Base-by-base conservation (phyloP, 2,113 vertebrate species). In the Chamaetylas fuelleborni region DNA sequence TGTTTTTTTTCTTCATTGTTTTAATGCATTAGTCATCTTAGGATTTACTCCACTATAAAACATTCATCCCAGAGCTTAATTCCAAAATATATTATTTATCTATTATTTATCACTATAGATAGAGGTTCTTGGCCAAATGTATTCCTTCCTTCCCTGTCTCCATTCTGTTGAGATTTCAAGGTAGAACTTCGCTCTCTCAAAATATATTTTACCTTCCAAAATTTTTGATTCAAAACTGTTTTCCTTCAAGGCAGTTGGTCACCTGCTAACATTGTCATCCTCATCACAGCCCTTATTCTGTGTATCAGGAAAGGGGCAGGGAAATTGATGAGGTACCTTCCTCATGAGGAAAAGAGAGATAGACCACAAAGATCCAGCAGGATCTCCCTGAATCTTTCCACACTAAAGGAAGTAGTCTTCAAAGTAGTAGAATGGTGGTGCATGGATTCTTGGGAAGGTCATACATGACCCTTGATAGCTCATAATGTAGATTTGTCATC, bases 51-150 rank as follows among this genome's bases (percentile, higher is more conserved):
- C n/a, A 51, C 74, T 92, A 60, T 77, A 87, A 96, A 95, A 91
- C 73, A 95, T 86, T 91, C 60, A 92, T 92, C 54, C 53, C 48
- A 82, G 84, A 83, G 66, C 78, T 86, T 70, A 81, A 61, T 67
- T 94, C 92, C 78, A 82, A 95, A 93, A 91, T 65, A 45, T 2
- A 69, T 93, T 92, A 86, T 96, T 96, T 94, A 95, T 94, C 72
- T 18, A 23, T 73, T 51, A 34, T 94, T 92, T 95, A 93, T 95
- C 88, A 94, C n/a, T 56, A 57, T 77, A 82, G 48, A 73, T 88
- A 69, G 58, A 91, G 15, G 22, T 79, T 92, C 76, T 86, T 81
- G n/a, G 74, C 86, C 57, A 91, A 83, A 90, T 42, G 36, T 57
- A 79, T 91, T 42, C 40, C 40, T 42, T 42, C 74, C n/a, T 66